Conservation (phyloP, 2,113 vertebrate genomes). For the Oncorhynchus keta region DNA sequence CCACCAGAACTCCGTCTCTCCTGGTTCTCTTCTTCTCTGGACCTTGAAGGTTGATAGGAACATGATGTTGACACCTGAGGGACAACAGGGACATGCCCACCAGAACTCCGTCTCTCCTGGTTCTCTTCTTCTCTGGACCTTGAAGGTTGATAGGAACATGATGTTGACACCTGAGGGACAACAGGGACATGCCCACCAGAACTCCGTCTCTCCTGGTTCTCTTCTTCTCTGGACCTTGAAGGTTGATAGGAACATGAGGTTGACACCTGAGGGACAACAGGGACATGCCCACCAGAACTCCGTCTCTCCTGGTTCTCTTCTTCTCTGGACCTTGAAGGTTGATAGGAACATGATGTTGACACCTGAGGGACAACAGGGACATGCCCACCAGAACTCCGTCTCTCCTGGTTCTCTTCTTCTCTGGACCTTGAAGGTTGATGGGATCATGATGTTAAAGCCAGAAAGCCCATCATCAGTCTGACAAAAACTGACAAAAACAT, state of each 20-base stretch:
- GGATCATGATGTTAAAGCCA: constrained; percentile 37
- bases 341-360: constrained; percentile 36
- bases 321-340: constrained; percentile 68
- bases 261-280: constrained; percentile 37
- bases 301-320: constrained; percentile 24
- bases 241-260: constrained; percentile 26
- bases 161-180: constrained; percentile 40
- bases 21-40: too few relatives aligned
- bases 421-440: constrained; percentile 61
- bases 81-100: constrained; percentile 8
- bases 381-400: background rate
- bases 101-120: background rate
- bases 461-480: constrained; percentile 25
- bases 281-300: background rate
- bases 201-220: background rate
- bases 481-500: background rate
- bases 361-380: constrained; percentile 33
- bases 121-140: constrained; percentile 69
- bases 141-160: constrained; percentile 41
- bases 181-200: background rate
- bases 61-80: constrained; percentile 30
- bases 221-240: constrained; percentile 70
- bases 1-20: too few relatives aligned
- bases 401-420: constrained; percentile 54
- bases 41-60: too few relatives aligned